These are phyloP conservation scores for Petrocephalus schoutedeni DNA, from an alignment of 2,797 vertebrate genomes.

Conservation along the genomic window DNA sequence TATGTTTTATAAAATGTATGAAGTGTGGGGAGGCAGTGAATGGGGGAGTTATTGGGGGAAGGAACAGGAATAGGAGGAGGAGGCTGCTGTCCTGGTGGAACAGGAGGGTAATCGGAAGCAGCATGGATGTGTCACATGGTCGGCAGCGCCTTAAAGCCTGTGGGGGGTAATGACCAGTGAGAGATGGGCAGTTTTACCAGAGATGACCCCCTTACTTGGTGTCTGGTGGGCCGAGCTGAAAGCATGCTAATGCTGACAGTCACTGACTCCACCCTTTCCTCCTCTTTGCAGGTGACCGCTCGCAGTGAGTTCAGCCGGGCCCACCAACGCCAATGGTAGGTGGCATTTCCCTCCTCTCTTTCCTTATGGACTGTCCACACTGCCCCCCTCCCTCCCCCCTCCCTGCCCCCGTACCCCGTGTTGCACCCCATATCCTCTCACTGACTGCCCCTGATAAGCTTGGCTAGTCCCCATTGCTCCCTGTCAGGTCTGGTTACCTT, in stretches of 20 bases:
- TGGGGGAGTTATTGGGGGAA: neutral
- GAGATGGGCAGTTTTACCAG: neutral
- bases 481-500: neutral
- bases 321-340: constrained; percentile 71
- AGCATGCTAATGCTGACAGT: neutral
- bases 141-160: neutral
- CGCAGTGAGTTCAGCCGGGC: constrained; percentile 63
- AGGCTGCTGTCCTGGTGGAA: neutral
- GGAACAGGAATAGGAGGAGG: neutral
- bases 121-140: neutral
- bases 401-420: neutral
- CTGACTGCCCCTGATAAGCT: neutral
- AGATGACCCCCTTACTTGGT: neutral
- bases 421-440: neutral
- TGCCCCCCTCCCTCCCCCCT: no score
- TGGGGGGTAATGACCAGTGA: neutral
- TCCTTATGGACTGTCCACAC: neutral
- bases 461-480: neutral
- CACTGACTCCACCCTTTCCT: constrained; percentile 33
- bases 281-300: constrained; percentile 49
- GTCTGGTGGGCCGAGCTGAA: neutral
- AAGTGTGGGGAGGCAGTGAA: neutral
- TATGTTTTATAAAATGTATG: constrained; percentile 20
- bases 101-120: neutral
- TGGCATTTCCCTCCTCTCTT: constrained; percentile 34